Conservation (phyloP, 2,113 vertebrate species). For the Carassius auratus region DNA sequence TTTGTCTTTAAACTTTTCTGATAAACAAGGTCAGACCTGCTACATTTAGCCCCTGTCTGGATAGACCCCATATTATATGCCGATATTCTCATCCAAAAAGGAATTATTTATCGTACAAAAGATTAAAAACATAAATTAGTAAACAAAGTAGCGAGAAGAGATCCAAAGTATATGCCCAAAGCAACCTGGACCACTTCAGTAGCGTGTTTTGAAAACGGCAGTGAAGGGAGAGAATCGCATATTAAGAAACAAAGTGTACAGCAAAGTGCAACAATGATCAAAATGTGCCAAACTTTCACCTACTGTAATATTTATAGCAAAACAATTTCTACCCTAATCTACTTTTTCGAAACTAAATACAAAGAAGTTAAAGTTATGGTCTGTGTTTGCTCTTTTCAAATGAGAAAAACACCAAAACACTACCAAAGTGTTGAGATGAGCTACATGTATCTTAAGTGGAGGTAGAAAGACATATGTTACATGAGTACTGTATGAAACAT, state of each 20-base stretch:
- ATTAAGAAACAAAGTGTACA: slow-evolving; percentile 13
- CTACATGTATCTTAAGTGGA: slow-evolving; percentile 59
- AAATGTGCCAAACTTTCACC: slow-evolving; percentile 32
- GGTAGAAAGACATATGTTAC: slow-evolving; percentile 51
- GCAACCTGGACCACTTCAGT: slow-evolving; percentile 24
- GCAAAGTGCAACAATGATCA: slow-evolving; percentile 44
- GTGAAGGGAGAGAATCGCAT: slow-evolving; percentile 41
- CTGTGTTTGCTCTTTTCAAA: slow-evolving; percentile 34
- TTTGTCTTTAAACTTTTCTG: neutral
- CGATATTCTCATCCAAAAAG: neutral
- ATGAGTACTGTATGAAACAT: slow-evolving; percentile 17
- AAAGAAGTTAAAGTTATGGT: slow-evolving; percentile 42
- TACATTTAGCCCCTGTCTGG: slow-evolving; percentile 51
- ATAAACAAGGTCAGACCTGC: slow-evolving; percentile 39
- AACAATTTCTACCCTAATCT: slow-evolving; percentile 35
- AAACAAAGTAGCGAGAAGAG: neutral
- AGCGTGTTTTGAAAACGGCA: slow-evolving; percentile 32
- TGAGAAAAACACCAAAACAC: slow-evolving; percentile 38
- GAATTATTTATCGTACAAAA: neutral
- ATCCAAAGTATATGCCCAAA: slow-evolving; percentile 50
- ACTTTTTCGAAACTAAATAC: slow-evolving; percentile 25
- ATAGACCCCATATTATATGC: neutral
- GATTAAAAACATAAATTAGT: neutral
- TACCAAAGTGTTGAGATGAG: slow-evolving; percentile 45
- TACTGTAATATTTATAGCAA: slow-evolving; percentile 46